Base-by-base conservation (phyloP, 2,113 vertebrate genomes). In the Paracanthobrama guichenoti region DNA sequence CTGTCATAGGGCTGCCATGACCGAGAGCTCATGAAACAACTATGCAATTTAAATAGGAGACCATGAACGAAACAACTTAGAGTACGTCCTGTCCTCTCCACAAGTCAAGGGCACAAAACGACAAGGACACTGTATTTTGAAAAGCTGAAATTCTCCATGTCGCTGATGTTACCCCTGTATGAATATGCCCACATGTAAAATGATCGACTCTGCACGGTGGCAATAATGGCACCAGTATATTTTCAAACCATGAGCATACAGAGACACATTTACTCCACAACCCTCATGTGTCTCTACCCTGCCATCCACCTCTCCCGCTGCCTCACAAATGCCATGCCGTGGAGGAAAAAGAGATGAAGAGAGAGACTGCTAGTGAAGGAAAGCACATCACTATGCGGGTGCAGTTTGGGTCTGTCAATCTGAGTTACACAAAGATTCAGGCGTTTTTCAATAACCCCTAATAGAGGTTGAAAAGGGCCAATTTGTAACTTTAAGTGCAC, bases 191-290 rank as follows among this genome's bases (percentile, higher is more conserved):
- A 24, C 77, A 62, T 50, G 62, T 46, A 80, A 35, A 46, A 66
- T 13, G 4, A 62, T 24, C 10, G 42, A 22, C 53, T 31, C 78
- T 80, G 60, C 18, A 22, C 50, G 16, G 59, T 28, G 60, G 35
- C n/a, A 1, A 78, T 78, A 57, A 60, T 26, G 55, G 78, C 60
- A 81, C 60, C 18, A 3, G 26, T 50, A 67, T 81, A 81, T 31
- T 35, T 67, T 67, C 44, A 31, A 50, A 31, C 50, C 2, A 26
- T 11, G 53, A 3, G n/a, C 20, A 0, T 28, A 67, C 35, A 46
- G 16, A 12, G n/a, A 50, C 18, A 31, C 24, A 35, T 28, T 50
- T 18, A 31, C 42, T 20, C 6, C 6, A 11, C 44, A n/a, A 73
- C 18, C 26, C 44, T 35, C 42, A 31, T 50, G 14, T 4, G 44